Evolutionary conservation across 2,113 vertebrate genomes (phyloP).

Genomic region (Eidolon helvum): DNA sequence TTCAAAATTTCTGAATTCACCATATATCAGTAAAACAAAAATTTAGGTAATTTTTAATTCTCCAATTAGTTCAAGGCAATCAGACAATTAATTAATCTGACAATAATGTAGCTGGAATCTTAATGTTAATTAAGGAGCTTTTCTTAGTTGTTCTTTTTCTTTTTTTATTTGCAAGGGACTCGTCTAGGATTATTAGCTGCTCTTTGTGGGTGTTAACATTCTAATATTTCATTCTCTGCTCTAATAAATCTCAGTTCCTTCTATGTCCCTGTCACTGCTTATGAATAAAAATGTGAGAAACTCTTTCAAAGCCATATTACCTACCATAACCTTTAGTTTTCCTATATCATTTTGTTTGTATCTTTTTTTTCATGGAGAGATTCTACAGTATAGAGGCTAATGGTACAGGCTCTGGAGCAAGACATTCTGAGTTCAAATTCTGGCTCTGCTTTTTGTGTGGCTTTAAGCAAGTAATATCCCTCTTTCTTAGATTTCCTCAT

Average conservation of each 20-base stretch:
- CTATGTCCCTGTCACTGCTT: neutral
- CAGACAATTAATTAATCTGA: neutral
- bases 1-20: conserved; percentile 1
- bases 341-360: neutral
- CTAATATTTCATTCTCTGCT: neutral
- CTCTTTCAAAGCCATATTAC: neutral
- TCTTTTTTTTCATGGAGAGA: neutral
- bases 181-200: no score
- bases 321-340: neutral
- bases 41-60: conserved; percentile 18
- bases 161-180: no score
- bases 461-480: neutral
- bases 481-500: neutral
- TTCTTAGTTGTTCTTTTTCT: neutral
- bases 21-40: neutral
- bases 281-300: conserved; percentile 7
- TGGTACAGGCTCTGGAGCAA: neutral
- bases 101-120: neutral
- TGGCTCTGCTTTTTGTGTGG: neutral
- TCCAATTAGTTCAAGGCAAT: conserved; percentile 10
- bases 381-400: neutral
- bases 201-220: neutral
- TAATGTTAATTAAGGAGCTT: neutral
- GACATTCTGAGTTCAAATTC: neutral
- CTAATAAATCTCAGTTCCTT: neutral